Conservation (phyloP, 2,888 invertebrate species). For the Campoletis raptor region DNA sequence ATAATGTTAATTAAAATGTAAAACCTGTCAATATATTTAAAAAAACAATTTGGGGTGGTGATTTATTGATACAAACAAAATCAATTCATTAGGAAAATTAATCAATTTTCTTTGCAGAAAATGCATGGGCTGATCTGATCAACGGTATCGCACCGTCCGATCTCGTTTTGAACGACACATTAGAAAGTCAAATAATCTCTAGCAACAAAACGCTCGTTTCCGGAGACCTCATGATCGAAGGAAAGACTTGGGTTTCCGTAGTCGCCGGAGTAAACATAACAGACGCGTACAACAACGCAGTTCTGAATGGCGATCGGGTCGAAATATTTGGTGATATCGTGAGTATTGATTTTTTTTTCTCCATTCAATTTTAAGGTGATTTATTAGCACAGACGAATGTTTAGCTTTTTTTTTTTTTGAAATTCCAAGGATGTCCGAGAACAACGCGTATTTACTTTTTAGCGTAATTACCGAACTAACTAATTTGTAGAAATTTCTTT, state of each 20-base stretch:
- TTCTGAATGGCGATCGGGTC: constrained; percentile 72
- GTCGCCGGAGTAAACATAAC: constrained; percentile 72
- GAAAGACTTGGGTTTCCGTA: constrained; percentile 64
- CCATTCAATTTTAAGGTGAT: no score
- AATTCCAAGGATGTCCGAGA: no score
- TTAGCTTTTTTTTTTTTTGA: not conserved
- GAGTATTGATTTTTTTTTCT: no score
- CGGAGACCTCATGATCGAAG: constrained; percentile 70
- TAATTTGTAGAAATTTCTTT: not conserved
- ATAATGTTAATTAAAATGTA: no score
- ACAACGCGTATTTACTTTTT: not conserved
- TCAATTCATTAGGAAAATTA: not conserved
- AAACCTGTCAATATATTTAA: no score
- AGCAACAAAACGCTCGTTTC: constrained; percentile 70
- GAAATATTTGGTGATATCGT: constrained; percentile 78
- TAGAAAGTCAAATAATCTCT: constrained; percentile 70
- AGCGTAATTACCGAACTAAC: not conserved
- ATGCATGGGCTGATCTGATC: constrained; percentile 66
- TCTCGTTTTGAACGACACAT: constrained; percentile 70
- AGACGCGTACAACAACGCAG: constrained; percentile 68
- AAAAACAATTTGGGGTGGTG: no score
- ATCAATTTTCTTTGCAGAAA: constrained; percentile 63
- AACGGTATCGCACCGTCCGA: constrained; percentile 75
- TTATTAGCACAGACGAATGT: not conserved
- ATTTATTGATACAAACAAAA: not conserved